Evolutionary conservation across 1,140 invertebrate genomes (phyloP).

Genomic region (Batillaria attramentaria): DNA sequence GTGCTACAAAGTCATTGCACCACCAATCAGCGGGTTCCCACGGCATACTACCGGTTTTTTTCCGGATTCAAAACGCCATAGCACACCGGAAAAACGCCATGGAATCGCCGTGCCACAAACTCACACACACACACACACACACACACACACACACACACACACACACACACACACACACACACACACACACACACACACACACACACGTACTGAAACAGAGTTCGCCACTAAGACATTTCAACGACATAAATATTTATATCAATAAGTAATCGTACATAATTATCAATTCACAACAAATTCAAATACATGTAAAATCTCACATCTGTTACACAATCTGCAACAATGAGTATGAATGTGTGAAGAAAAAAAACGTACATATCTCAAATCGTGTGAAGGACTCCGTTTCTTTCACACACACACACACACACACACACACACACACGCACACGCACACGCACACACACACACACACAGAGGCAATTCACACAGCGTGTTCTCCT

Average conservation of each 20-base stretch:
- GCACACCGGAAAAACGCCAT: too few species aligned
- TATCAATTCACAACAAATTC: not conserved
- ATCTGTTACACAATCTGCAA: too few species aligned
- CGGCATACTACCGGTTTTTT: too few species aligned
- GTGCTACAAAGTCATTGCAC: too few species aligned
- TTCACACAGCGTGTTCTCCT: not conserved
- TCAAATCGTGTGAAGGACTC: too few species aligned
- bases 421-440: not conserved
- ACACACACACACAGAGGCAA: conserved; percentile 9
- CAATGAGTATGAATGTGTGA: too few species aligned
- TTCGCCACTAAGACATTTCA: not conserved
- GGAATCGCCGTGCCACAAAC: not conserved
- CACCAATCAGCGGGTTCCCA: too few species aligned
- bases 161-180: not conserved
- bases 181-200: not conserved
- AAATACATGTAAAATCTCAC: conserved; percentile 7
- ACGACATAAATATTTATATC: not conserved
- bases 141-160: not conserved
- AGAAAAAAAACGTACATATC: not conserved
- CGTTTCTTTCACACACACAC: not conserved
- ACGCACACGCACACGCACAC: not conserved
- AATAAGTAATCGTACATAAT: not conserved
- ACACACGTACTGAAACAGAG: not conserved
- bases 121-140: not conserved
- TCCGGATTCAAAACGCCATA: too few species aligned